A percentile compares a stretch with the other conserved stretches of the same genome.
phyloP scores from a whole-genome alignment of 2,797 vertebrate genomes.

The Oreochromis grahami region DNA sequence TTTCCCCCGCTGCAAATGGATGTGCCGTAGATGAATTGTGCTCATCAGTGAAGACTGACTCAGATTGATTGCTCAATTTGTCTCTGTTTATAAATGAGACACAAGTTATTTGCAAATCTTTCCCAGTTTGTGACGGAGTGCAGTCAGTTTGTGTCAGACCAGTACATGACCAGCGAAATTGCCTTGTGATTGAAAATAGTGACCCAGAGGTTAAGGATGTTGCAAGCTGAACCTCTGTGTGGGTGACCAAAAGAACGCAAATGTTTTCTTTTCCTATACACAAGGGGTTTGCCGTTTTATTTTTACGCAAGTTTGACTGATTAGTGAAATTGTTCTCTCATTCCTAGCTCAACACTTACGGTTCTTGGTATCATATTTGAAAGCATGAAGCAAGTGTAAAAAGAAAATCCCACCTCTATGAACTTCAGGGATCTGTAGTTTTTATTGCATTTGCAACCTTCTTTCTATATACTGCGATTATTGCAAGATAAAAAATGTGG shows the following conservation, averaged over 20 bases:
- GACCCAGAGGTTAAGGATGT: neutral
- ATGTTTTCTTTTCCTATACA: neutral
- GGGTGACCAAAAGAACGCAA: neutral
- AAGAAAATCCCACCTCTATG: neutral
- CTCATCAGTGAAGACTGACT: neutral
- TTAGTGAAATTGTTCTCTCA: neutral
- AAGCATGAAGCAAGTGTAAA: neutral
- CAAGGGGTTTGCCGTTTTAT: rapidly evolving
- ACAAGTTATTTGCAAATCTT: neutral
- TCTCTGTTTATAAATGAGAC: neutral
- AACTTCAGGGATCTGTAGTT: neutral
- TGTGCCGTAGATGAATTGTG: neutral
- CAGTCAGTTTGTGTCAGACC: neutral
- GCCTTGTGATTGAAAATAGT: neutral
- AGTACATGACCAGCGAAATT: neutral
- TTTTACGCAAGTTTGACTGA: neutral
- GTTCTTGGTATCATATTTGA: neutral
- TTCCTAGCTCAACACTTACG: neutral
- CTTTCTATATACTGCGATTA: neutral
- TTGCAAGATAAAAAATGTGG: neutral
- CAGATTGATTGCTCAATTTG: neutral
- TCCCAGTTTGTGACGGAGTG: neutral
- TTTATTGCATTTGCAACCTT: neutral
- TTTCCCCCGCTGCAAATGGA: neutral
- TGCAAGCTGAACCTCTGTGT: neutral